phyloP scores from a whole-genome alignment of 2,888 invertebrate genomes.

The Lasioglossum figueresi region DNA sequence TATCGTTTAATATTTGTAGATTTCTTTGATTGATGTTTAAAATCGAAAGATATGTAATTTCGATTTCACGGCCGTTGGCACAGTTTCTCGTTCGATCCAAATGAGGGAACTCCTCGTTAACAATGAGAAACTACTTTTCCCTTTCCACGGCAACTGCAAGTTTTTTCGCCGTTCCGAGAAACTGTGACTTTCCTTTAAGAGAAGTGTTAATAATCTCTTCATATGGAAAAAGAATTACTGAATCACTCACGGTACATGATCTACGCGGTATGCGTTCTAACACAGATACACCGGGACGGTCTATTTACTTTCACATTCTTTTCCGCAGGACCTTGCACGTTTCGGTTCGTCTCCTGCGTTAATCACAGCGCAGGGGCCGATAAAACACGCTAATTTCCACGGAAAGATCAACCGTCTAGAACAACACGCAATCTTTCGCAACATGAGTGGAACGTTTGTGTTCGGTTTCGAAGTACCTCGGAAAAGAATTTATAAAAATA shows the following conservation, averaged over 20 bases:
- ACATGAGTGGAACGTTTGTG: background rate
- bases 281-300: constrained; percentile 9
- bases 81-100: background rate
- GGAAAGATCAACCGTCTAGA: background rate
- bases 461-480: background rate
- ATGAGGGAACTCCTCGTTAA: background rate
- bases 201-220: constrained; percentile 31
- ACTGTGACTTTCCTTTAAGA: background rate
- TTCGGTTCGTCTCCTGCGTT: constrained; percentile 4
- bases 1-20: background rate
- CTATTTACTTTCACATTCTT: constrained; percentile 53
- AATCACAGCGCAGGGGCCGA: background rate
- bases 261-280: constrained; percentile 13
- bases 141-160: background rate
- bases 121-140: background rate
- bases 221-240: constrained; percentile 14
- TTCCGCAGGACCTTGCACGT: constrained; percentile 25
- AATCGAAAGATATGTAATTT: background rate
- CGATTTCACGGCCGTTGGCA: background rate
- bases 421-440: background rate
- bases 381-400: constrained; percentile 1
- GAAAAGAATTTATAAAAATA: background rate
- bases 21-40: background rate
- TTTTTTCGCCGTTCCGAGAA: background rate
- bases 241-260: constrained; percentile 12